Base-by-base conservation (phyloP, 2,797 vertebrate genomes). In the Arctocebus calabarensis region DNA sequence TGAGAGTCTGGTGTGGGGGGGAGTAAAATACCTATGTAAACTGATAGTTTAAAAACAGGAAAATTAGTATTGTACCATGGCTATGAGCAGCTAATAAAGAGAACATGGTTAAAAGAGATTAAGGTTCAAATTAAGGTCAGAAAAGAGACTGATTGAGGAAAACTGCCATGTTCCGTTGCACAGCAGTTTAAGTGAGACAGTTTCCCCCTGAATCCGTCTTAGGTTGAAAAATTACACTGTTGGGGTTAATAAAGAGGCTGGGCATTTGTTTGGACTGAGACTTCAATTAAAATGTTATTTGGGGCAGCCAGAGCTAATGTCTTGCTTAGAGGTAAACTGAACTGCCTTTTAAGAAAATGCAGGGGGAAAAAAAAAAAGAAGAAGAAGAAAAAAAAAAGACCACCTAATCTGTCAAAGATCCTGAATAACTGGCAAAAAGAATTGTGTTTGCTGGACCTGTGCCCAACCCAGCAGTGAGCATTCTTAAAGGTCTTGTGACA, bases 51-150 rank as follows among this genome's bases (percentile, higher is more conserved):
- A 96, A 98, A 98, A 98, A 97, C 98, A 98, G 98, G 98, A 97
- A 98, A 98, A 98, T 98, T 97, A 98, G 98, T 7, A 6, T 94
- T 91, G 94, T 96, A 96, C 98, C 97, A 97, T 79, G 14, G 97
- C 96, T 96, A 94, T 97, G 97, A 97, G 97, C 97, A 85, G 96
- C 98, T 98, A 98, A 98, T 98, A 98, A 98, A 98, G 98, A 98
- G 97, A 98, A 98, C 98, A 98, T 97, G 97, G 97, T 97, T 98
- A 97, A 97, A 98, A 98, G 98, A 98, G 98, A 98, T 98, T 98
- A 98, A 98, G 97, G 98, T 98, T 98, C 98, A 98, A 98, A 98
- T 98, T 95, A 97, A 98, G 98, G 98, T 98, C 98, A 98, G 96
- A 98, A 98, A 98, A 98, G 98, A 96, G 98, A 98, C 97, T 97